Conservation (phyloP, 2,888 invertebrate genomes). For the Pheosia tremula region DNA sequence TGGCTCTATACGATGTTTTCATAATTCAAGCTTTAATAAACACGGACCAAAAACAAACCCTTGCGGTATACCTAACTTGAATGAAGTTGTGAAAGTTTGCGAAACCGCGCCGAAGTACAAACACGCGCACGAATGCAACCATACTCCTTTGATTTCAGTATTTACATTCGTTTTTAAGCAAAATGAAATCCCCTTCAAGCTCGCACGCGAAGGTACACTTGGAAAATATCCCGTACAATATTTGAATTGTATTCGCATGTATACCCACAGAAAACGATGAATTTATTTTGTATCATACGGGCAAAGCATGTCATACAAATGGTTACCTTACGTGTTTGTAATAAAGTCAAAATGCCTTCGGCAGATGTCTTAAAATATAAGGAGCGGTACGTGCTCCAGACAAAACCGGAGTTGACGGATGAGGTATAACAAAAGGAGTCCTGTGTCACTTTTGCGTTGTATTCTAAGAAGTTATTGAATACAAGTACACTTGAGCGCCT, state of each 20-base stretch:
- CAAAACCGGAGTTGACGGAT: conserved; percentile 21
- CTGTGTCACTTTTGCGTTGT: conserved; percentile 27
- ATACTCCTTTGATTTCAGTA: background rate
- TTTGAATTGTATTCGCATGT: conserved; percentile 25
- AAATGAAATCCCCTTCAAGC: background rate
- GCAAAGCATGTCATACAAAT: background rate
- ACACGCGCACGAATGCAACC: background rate
- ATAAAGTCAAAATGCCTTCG: conserved; percentile 14
- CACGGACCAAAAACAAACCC: conserved; percentile 2
- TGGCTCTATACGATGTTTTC: too few species aligned
- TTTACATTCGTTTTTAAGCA: background rate
- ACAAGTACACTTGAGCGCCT: conserved; percentile 19
- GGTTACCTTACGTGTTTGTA: background rate
- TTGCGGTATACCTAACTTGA: background rate
- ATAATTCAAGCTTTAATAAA: background rate
- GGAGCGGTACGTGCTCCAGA: conserved; percentile 8
- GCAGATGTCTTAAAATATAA: conserved; percentile 1
- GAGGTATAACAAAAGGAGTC: conserved; percentile 35
- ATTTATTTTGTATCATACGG: conserved; percentile 11
- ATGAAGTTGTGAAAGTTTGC: background rate
- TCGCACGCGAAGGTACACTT: background rate
- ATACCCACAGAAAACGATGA: conserved; percentile 15
- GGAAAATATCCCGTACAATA: conserved; percentile 16
- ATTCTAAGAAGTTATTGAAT: conserved; percentile 29
- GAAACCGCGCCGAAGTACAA: background rate